Percentiles rank a stretch among this genome's conserved stretches.
Conservation (phyloP, 1,140 invertebrate species). For the Drosophila burlai region DNA sequence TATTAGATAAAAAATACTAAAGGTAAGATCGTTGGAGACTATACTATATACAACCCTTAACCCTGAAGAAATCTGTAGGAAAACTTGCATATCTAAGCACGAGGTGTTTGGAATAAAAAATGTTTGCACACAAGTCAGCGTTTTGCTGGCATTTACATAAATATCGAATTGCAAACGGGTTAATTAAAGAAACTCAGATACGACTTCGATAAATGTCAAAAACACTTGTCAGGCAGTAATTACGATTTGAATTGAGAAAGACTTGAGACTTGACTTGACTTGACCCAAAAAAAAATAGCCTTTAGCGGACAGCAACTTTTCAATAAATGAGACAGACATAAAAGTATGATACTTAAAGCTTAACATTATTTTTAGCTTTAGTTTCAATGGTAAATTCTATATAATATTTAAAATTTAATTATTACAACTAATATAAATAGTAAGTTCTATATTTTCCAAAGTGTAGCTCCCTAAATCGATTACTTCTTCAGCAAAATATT, state of each 20-base stretch:
- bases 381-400: not conserved
- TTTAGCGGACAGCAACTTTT: slow-evolving; percentile 37
- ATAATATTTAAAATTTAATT: not conserved
- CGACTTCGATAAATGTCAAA: slow-evolving; percentile 27
- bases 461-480: slow-evolving; percentile 4
- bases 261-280: slow-evolving; percentile 1
- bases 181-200: slow-evolving; percentile 23
- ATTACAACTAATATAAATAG: not conserved
- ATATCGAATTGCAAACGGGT: slow-evolving; percentile 14
- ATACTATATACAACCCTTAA: not conserved
- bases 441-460: not conserved
- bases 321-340: slow-evolving; percentile 14
- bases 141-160: slow-evolving; percentile 39
- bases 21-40: not conserved
- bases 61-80: not conserved
- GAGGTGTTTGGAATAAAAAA: not conserved
- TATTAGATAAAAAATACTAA: not conserved
- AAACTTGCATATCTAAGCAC: not conserved
- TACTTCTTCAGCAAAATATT: slow-evolving; percentile 43
- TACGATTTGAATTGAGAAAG: slow-evolving; percentile 28
- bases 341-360: not conserved
- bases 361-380: not conserved
- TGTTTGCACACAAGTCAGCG: not conserved
- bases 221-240: slow-evolving; percentile 39
- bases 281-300: slow-evolving; percentile 22